A percentile compares a stretch with the other conserved stretches of the same genome.
These are phyloP conservation scores for Phrynocephalus vlangalii DNA, from an alignment of 2,797 vertebrate species.

Conservation along the genomic window DNA sequence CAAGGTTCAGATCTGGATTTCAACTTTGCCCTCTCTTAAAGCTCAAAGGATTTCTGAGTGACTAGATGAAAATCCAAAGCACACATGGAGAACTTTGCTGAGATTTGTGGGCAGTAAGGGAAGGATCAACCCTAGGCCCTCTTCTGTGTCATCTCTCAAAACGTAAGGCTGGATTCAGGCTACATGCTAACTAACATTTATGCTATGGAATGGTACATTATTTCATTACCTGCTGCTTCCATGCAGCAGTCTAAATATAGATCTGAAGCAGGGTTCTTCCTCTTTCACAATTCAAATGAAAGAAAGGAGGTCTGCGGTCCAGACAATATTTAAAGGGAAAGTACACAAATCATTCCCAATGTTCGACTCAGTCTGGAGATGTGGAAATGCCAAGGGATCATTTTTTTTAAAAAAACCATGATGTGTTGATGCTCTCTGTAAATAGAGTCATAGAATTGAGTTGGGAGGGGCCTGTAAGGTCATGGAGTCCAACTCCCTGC, in stretches of 20 bases:
- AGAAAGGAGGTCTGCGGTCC: too few species aligned
- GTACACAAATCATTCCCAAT: not conserved
- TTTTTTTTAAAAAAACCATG: not conserved
- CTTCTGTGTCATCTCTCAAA: not conserved
- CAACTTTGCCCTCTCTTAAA: constrained; percentile 10
- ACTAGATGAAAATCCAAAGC: not conserved
- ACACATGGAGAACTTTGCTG: not conserved
- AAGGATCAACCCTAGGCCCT: not conserved
- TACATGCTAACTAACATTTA: not conserved
- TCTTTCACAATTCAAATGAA: not conserved
- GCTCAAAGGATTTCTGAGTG: not conserved
- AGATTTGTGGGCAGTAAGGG: not conserved
- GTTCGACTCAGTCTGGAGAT: not conserved
- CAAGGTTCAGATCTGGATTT: not conserved
- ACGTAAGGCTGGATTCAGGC: not conserved
- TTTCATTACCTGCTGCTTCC: not conserved
- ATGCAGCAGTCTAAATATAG: not conserved
- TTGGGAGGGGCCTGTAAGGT: too few species aligned
- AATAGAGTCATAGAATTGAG: too few species aligned
- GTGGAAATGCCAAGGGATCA: not conserved
- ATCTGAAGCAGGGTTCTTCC: not conserved
- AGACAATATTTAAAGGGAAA: not conserved
- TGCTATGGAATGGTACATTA: not conserved
- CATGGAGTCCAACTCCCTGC: too few species aligned
- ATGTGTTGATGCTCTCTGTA: not conserved